phyloP scores from a whole-genome alignment of 2,113 vertebrate species.

The Notechis scutatus region DNA sequence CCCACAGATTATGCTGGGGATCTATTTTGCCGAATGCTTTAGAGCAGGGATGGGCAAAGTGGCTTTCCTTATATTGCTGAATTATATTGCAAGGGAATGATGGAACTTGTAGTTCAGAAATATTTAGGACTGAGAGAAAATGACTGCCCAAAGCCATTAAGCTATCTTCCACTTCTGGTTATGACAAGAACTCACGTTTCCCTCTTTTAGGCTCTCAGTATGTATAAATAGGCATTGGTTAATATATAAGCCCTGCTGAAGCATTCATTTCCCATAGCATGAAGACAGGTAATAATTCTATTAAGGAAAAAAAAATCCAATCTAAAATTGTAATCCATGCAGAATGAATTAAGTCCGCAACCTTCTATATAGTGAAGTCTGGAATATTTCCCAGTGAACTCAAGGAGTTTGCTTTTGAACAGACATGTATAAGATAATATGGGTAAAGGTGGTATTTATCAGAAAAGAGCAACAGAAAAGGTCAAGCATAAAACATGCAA shows the following conservation, averaged over 20 bases:
- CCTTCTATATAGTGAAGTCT: neutral
- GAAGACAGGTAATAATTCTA: neutral
- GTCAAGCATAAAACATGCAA: neutral
- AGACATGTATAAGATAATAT: neutral
- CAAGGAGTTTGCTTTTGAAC: neutral
- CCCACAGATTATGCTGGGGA: neutral
- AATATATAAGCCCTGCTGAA: neutral
- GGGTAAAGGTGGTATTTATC: neutral
- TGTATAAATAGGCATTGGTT: neutral
- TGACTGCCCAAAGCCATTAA: neutral
- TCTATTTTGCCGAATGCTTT: constrained; percentile 8
- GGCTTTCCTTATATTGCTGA: neutral
- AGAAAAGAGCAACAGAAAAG: neutral
- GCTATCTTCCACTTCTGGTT: neutral
- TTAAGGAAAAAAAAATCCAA: neutral
- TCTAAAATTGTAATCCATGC: neutral
- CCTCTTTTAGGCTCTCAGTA: neutral
- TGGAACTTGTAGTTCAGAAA: neutral
- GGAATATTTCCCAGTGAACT: neutral
- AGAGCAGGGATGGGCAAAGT: no score
- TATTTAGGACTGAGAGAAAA: neutral
- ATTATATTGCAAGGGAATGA: neutral
- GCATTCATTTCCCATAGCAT: neutral
- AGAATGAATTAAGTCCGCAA: neutral
- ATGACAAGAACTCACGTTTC: neutral